phyloP scores from a whole-genome alignment of 1,140 invertebrate genomes.

The Ceratosolen fusciceps region DNA sequence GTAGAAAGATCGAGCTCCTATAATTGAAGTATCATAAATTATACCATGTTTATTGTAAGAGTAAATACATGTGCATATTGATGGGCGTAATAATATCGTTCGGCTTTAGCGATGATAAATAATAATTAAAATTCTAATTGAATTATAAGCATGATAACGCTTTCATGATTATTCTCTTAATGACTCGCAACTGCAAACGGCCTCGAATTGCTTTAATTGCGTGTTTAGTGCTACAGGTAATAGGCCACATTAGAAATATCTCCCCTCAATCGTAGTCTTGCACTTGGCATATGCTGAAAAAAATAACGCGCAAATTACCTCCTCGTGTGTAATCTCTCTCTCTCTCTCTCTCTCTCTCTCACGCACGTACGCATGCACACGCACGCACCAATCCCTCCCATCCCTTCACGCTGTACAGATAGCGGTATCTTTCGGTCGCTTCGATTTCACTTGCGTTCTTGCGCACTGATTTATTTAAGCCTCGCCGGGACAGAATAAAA shows the following conservation, averaged over 20 bases:
- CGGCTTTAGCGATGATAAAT: no score
- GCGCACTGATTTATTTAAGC: neutral
- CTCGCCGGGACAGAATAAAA: slow-evolving; percentile 6
- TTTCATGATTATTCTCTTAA: no score
- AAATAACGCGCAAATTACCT: neutral
- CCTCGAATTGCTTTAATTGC: neutral
- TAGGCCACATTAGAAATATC: neutral
- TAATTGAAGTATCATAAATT: neutral
- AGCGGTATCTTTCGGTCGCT: neutral
- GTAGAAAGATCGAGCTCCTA: no score
- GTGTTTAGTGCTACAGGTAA: neutral
- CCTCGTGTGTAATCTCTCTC: no score
- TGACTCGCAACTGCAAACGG: no score
- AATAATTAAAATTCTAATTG: no score
- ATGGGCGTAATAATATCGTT: no score
- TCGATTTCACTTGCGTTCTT: neutral
- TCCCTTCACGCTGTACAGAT: neutral
- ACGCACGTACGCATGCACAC: no score
- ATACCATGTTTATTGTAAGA: neutral
- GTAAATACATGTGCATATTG: no score
- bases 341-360: no score
- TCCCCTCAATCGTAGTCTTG: neutral
- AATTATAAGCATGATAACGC: no score
- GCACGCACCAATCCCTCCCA: no score
- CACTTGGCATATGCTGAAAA: neutral